These are phyloP conservation scores for Cistogaster globosa DNA, from an alignment of 2,888 invertebrate species.

Conservation along the genomic window DNA sequence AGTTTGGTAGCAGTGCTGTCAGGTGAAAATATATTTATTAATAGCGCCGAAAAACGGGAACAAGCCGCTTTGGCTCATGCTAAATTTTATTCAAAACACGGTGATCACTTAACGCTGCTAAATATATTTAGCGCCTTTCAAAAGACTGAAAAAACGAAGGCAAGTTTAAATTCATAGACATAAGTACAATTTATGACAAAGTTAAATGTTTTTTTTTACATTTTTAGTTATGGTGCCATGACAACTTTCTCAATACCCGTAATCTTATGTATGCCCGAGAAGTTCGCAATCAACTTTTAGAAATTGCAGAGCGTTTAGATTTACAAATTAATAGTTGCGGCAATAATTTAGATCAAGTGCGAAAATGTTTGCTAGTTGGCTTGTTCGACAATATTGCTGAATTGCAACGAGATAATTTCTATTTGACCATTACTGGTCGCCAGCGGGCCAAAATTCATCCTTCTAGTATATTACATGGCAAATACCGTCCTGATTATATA, in stretches of 20 bases:
- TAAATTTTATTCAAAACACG: conserved; percentile 93
- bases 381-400: conserved; percentile 94
- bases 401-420: conserved; percentile 88
- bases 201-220: conserved; percentile 32
- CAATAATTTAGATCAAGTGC: conserved; percentile 85
- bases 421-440: conserved; percentile 86
- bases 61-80: conserved; percentile 88
- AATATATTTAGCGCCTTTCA: conserved; percentile 93
- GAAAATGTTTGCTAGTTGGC: conserved; percentile 92
- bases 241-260: conserved; percentile 92
- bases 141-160: conserved; percentile 88
- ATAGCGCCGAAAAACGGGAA: conserved; percentile 87
- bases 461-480: conserved; percentile 87
- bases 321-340: conserved; percentile 87
- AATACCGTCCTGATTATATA: conserved; percentile 87
- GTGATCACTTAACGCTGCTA: conserved; percentile 95
- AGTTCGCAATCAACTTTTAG: conserved; percentile 90
- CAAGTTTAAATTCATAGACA: conserved; percentile 74
- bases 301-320: conserved; percentile 87
- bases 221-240: conserved; percentile 90
- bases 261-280: conserved; percentile 92
- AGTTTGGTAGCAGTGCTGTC: conserved; percentile 94
- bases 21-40: conserved; percentile 92
- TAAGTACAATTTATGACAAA: neutral
- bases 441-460: conserved; percentile 93